Evolutionary conservation across 2,797 vertebrate species (phyloP).

Genomic region (Furcifer pardalis): DNA sequence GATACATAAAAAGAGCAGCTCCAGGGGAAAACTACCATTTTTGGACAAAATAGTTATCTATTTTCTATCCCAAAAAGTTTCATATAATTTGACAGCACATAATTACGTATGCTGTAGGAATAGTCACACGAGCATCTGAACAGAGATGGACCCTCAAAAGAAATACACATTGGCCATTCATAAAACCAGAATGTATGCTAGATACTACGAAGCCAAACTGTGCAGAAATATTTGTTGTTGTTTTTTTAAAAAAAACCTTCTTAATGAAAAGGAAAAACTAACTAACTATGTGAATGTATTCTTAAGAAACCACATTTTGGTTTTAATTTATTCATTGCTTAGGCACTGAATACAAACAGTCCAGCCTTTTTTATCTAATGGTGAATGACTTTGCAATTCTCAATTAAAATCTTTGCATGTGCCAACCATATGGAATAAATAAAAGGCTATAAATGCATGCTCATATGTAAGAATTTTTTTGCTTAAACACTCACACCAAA

Average conservation of each 20-base stretch:
- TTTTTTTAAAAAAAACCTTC: neutral
- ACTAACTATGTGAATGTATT: neutral
- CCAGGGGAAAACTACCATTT: neutral
- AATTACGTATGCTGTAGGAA: neutral
- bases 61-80: neutral
- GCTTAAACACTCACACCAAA: neutral
- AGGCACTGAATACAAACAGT: neutral
- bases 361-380: neutral
- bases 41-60: neutral
- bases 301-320: neutral
- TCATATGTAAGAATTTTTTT: neutral
- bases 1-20: neutral
- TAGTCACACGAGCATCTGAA: neutral
- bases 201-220: no score
- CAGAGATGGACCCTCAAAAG: neutral
- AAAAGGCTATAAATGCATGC: slow-evolving; percentile 3
- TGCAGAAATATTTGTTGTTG: neutral
- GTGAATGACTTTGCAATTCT: neutral
- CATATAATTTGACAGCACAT: neutral
- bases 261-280: neutral
- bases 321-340: slow-evolving; percentile 14
- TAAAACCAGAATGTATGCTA: neutral
- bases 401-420: slow-evolving; percentile 8
- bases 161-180: neutral
- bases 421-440: neutral